Conservation (phyloP, 2,113 vertebrate species). For the Pangasianodon hypophthalmus region DNA sequence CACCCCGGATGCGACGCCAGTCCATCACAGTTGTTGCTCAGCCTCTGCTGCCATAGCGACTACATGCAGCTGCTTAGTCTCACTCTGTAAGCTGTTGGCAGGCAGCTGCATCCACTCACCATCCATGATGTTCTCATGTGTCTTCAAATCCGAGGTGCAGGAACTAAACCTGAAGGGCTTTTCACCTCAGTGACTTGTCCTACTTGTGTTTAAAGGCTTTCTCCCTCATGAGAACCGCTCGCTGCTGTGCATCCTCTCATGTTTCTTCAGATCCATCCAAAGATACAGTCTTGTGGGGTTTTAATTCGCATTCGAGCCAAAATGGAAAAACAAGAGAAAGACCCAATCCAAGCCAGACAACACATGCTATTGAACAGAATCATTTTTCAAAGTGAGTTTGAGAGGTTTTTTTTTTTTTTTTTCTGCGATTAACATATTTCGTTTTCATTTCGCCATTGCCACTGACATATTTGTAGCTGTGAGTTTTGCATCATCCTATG, state of each 20-base stretch:
- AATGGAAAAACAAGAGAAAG: not conserved
- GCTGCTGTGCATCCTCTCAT: slow-evolving; percentile 94
- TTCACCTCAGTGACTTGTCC: slow-evolving; percentile 91
- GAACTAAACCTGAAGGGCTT: slow-evolving; percentile 96
- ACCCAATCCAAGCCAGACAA: not conserved
- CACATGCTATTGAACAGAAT: not conserved
- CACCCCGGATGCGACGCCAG: not conserved
- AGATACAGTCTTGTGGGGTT: not conserved
- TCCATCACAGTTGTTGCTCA: slow-evolving; percentile 76
- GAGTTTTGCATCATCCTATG: not conserved
- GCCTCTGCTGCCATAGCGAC: slow-evolving; percentile 87
- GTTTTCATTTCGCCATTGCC: not conserved
- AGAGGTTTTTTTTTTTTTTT: not conserved
- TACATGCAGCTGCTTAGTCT: slow-evolving; percentile 86
- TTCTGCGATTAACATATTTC: not conserved
- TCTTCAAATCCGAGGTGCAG: slow-evolving; percentile 95
- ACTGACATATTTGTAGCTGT: not conserved
- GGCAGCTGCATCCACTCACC: slow-evolving; percentile 93
- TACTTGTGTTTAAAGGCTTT: slow-evolving; percentile 99
- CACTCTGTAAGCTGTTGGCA: slow-evolving; percentile 78
- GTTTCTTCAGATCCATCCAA: slow-evolving; percentile 86
- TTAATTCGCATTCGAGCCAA: not conserved
- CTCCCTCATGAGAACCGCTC: slow-evolving; percentile 94
- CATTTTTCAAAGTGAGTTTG: not conserved
- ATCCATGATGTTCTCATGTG: slow-evolving; percentile 99